Evolutionary conservation across 2,797 vertebrate genomes (phyloP), one percentile per base, ranked within the genome.

Genomic region (Pogonophryne albipinna): DNA sequence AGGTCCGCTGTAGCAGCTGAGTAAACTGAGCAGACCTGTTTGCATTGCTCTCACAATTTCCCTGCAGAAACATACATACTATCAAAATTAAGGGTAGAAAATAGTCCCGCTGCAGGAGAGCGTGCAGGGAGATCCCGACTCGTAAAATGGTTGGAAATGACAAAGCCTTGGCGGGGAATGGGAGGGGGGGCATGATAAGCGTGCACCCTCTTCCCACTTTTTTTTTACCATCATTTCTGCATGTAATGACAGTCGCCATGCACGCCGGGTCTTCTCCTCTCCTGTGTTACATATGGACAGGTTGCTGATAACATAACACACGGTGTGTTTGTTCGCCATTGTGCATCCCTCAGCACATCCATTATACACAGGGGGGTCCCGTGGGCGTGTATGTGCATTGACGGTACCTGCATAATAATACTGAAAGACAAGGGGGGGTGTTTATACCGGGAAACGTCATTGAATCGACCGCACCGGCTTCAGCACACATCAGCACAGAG

Each of bases 321-420:
- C 47, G 51, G 78, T 50, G 84, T 91, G 92, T 95, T 93, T 94
- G 93, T 91, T 91, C 89, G 87, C 93, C 85, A 91, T 95, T 94
- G 94, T 95, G 94, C 92, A 88, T 83, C 93, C 77, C 92, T 95
- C 95, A 95, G 95, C 95, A 95, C 87, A 92, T 94, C 92, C 92
- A 89, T 93, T 94, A 91, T 93, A 87, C 79, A 86, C 86, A 62
- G 84, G 84, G 27, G 90, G 90, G 89, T 91, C 91, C 90, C 86
- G 92, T 92, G 94, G 91, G 76, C 80, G 79, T 55, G 87, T 79
- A 85, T 76, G 34, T 17, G 86, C 80, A 78, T 89, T 82, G 89
- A 86, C 82, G 77, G 85, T 81, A 85, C 83, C 72, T 87, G 65
- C 67, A 83, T 84, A 64, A 86, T 83, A 85, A 86, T 63, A 81